Evolutionary conservation across 2,797 vertebrate genomes (phyloP).

Genomic region (Trematomus bernacchii): DNA sequence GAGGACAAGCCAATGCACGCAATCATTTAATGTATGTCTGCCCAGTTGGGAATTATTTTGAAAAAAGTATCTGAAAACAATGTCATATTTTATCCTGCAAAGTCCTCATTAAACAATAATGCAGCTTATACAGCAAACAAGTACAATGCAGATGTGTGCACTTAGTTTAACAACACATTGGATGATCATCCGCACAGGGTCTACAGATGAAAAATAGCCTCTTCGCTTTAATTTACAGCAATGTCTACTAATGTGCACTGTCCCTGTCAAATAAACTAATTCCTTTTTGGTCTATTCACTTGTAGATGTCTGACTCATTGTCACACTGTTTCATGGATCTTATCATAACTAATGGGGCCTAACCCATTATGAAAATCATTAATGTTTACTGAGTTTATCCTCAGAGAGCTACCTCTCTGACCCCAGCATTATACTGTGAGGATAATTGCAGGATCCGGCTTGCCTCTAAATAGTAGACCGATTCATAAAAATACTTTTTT

Average conservation of each 20-base stretch:
- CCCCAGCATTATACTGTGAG: slow-evolving; percentile 61
- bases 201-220: too few species aligned
- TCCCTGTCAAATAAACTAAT: too few species aligned
- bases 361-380: background rate
- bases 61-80: too few species aligned
- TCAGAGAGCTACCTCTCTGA: slow-evolving; percentile 52
- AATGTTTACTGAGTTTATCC: background rate
- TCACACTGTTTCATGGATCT: background rate
- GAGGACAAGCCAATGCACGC: background rate
- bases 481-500: slow-evolving; percentile 65
- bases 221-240: too few species aligned
- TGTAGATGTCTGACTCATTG: background rate
- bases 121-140: too few species aligned
- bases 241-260: too few species aligned
- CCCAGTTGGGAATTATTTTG: too few species aligned
- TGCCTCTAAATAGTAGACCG: slow-evolving; percentile 56
- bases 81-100: too few species aligned
- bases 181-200: background rate
- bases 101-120: too few species aligned
- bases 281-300: background rate
- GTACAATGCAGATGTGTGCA: background rate
- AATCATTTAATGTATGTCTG: too few species aligned
- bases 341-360: background rate
- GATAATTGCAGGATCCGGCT: slow-evolving; percentile 66
- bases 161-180: background rate